Evolutionary conservation across 2,888 invertebrate species (phyloP).

Genomic region (Tortricodes alternella): DNA sequence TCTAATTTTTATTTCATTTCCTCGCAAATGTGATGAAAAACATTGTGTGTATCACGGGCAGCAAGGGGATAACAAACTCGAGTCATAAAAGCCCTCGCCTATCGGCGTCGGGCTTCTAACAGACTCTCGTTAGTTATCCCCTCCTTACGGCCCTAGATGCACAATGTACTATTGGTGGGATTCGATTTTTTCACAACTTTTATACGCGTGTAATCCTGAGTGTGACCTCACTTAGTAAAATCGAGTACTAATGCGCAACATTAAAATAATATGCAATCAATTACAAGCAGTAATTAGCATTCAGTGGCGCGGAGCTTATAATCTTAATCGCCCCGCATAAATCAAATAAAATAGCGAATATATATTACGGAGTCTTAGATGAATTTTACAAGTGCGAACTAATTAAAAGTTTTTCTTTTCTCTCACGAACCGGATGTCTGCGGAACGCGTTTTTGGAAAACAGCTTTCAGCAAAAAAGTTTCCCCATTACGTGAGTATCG

Average conservation of each 20-base stretch:
- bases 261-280: slow-evolving; percentile 2
- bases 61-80: too few species aligned
- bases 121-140: too few species aligned
- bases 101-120: too few species aligned
- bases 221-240: not conserved
- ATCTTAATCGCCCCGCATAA: slow-evolving; percentile 1
- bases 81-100: too few species aligned
- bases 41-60: too few species aligned
- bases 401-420: slow-evolving; percentile 43
- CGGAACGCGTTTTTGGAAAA: slow-evolving; percentile 38
- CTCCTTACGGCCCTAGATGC: too few species aligned
- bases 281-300: slow-evolving; percentile 10
- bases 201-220: too few species aligned
- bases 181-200: too few species aligned
- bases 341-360: slow-evolving; percentile 23
- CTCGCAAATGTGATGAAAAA: too few species aligned
- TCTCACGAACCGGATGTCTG: slow-evolving; percentile 37
- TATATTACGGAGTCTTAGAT: slow-evolving; percentile 18
- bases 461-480: slow-evolving; percentile 38
- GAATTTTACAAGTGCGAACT: slow-evolving; percentile 39
- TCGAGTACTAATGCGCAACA: not conserved
- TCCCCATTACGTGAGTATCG: slow-evolving; percentile 36
- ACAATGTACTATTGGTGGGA: too few species aligned
- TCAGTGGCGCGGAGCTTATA: slow-evolving; percentile 10
- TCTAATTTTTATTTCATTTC: too few species aligned